phyloP scores from a whole-genome alignment of 2,797 vertebrate species.

The Psittacula derbiana region DNA sequence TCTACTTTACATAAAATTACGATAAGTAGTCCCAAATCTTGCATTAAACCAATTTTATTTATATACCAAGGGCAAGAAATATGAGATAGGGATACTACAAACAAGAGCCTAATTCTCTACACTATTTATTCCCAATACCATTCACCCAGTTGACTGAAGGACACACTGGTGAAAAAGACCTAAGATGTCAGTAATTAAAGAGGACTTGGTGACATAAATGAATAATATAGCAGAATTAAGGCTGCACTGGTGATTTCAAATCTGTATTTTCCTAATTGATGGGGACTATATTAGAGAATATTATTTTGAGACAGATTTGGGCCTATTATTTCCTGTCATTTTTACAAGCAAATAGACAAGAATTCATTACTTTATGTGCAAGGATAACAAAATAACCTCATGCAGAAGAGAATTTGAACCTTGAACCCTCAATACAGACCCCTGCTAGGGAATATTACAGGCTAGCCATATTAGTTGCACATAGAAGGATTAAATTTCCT shows the following conservation, averaged over 20 bases:
- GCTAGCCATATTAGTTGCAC: neutral
- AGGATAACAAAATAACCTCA: neutral
- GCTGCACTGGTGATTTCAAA: neutral
- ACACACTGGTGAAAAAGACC: neutral
- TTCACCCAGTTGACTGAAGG: neutral
- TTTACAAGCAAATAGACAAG: neutral
- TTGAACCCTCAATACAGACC: neutral
- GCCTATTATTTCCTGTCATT: neutral
- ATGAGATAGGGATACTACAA: neutral
- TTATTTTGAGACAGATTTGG: neutral
- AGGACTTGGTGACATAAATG: neutral
- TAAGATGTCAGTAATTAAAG: neutral
- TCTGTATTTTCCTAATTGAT: neutral
- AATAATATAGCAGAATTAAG: neutral
- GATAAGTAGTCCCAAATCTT: neutral
- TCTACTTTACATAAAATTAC: neutral
- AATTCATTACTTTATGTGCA: neutral
- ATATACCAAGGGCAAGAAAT: neutral
- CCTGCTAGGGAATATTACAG: neutral
- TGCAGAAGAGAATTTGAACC: neutral
- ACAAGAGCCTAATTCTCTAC: neutral
- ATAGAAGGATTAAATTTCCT: neutral
- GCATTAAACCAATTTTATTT: neutral
- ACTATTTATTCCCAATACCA: neutral
- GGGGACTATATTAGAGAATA: neutral